Evolutionary conservation across 2,888 invertebrate genomes (phyloP), one percentile per base, ranked within the genome.

Genomic region (Zootermopsis nevadensis): DNA sequence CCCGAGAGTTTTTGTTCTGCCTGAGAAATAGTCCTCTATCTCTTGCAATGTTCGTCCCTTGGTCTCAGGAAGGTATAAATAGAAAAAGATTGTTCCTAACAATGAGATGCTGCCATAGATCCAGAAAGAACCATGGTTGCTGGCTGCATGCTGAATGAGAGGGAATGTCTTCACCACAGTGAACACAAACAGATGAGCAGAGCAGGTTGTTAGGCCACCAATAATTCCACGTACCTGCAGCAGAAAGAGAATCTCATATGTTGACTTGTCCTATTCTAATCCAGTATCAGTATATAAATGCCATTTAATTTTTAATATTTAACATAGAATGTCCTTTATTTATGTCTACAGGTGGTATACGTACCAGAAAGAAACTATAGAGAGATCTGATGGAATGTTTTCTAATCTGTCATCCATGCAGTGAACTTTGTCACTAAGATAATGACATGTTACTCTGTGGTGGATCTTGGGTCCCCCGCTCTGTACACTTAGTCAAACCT

Each of bases 11-110:
- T 91, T 91, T 0, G 91, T 92, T 86, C 93, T 91, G 0, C 94
- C 94, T 79, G 93, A 92, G 89, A 94, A 94, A 87, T 93, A 94
- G 86, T 94, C 94, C 88, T 94, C 94, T 83, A 94, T 94, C 88
- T 94, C 94, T 87, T 94, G 94, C 0, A 94, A 89, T 2, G 93
- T 90, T 86, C 90, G 92, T n/a, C 93, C 93, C 88, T 94, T 94
- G 0, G 94, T 94, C 87, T 94, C 94, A 4, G 94, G 94, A 12
- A 94, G 89, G 87, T 90, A 93, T 84, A 92, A 88, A 86, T 93
- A 94, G 89, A 94, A 93, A 89, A 93, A 94, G 80, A 92, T 87
- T 0, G 92, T 91, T 33, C 92, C 93, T n/a, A 84, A 27, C 35
- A 84, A 24, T 33, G 85, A 85, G 42, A 86, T 84, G 76, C 88